Conservation (phyloP, 1,140 invertebrate species). For the Formica exsecta region DNA sequence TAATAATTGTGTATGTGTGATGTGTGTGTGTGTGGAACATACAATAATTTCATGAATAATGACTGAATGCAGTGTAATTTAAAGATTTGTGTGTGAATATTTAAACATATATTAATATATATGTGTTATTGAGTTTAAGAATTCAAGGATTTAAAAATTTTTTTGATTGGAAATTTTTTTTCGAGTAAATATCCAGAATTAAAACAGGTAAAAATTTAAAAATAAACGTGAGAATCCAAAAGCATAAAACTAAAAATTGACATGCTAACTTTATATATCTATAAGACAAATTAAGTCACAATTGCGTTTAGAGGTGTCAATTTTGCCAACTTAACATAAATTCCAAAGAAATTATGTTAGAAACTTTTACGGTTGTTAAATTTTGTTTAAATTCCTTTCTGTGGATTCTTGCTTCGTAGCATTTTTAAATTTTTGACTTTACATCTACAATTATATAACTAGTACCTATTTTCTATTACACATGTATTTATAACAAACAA, state of each 20-base stretch:
- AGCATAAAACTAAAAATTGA: not conserved
- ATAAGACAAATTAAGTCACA: not conserved
- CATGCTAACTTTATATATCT: not conserved
- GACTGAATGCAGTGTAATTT: not conserved
- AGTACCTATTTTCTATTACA: slow-evolving; percentile 7
- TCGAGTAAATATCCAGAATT: not conserved
- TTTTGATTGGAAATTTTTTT: not conserved
- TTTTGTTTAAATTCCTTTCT: slow-evolving; percentile 21
- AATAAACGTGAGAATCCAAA: slow-evolving; percentile 20
- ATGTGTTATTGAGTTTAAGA: not conserved
- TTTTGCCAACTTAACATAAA: not conserved
- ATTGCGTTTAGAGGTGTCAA: not conserved
- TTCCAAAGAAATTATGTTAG: not conserved
- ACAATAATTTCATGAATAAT: not conserved
- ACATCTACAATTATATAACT: not conserved
- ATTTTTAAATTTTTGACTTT: slow-evolving; percentile 29
- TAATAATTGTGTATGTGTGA: not conserved
- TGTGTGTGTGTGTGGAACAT: not conserved
- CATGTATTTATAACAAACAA: not conserved
- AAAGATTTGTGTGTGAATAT: not conserved
- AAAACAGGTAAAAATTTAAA: slow-evolving; percentile 23
- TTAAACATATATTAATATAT: slow-evolving; percentile 5
- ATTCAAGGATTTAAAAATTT: slow-evolving; percentile 36
- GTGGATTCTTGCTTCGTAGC: not conserved
- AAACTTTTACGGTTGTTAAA: not conserved